Evolutionary conservation across 2,797 vertebrate genomes (phyloP).

Genomic region (Ispidina lecontei): DNA sequence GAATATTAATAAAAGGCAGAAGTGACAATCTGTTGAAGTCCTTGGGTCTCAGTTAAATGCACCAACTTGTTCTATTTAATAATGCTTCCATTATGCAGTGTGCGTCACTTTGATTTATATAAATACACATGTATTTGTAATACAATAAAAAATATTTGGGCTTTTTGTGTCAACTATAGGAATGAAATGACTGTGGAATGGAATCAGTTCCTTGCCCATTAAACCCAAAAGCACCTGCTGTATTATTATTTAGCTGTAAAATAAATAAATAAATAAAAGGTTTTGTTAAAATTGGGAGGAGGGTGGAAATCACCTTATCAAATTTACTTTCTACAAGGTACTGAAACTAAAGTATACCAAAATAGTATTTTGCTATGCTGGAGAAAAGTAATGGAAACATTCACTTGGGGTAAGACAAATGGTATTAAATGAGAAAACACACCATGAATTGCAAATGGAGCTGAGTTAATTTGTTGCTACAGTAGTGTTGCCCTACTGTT

Average conservation of each 20-base stretch:
- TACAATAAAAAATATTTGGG: neutral
- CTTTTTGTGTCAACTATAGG: neutral
- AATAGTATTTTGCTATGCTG: conserved; percentile 75
- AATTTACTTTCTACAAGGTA: conserved; percentile 61
- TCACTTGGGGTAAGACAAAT: conserved; percentile 88
- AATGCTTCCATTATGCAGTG: neutral
- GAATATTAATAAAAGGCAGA: neutral
- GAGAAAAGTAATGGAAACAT: conserved; percentile 83
- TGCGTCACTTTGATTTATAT: neutral
- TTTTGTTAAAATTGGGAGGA: conserved; percentile 32
- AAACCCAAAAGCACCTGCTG: conserved; percentile 6
- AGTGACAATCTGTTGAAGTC: neutral
- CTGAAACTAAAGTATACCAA: conserved; percentile 57
- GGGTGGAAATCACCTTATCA: neutral
- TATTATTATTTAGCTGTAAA: conserved; percentile 61
- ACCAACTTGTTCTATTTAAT: neutral
- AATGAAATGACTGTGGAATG: neutral
- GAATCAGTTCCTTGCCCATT: conserved; percentile 24
- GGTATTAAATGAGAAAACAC: conserved; percentile 87
- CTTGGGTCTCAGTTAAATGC: neutral
- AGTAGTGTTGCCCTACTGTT: conserved; percentile 88
- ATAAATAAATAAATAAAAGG: conserved; percentile 38
- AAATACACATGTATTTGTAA: neutral
- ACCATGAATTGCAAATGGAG: conserved; percentile 88
- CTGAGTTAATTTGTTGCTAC: conserved; percentile 88